Base-by-base conservation (phyloP, 2,888 invertebrate species). In the Branchipolynoe longqiensis region DNA sequence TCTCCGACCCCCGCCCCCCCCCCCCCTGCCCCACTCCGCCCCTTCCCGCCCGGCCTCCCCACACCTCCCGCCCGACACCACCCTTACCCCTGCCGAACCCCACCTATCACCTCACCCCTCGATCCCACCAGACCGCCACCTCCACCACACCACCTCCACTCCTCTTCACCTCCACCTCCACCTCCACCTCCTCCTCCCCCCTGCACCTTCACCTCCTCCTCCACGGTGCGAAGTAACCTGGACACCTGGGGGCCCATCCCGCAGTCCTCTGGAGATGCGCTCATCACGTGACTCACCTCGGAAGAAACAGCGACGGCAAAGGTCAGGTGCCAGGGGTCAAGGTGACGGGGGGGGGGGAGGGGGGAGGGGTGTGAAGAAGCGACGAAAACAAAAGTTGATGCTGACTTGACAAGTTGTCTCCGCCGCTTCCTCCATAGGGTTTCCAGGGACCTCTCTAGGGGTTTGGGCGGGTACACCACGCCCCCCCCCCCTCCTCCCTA, bases 311-410 rank as follows among this genome's bases (percentile, higher is more conserved):
- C 48, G 78, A n/a, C n/a, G 48, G 48, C 78, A 78, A 78, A 78
- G 78, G 78, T 78, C 78, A 78, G 31, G 48, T 41, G 78, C 8
- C 33, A 22, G n/a, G 18, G 69, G n/a, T n/a, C n/a, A n/a, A n/a
- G n/a, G n/a, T n/a, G n/a, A n/a, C n/a, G n/a, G n/a, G n/a, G n/a
- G n/a, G n/a, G n/a, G n/a, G n/a, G n/a, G n/a, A n/a, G n/a, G n/a
- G n/a, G n/a, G n/a, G n/a, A n/a, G n/a, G n/a, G n/a, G n/a, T n/a
- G n/a, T n/a, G n/a, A n/a, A n/a, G n/a, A n/a, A n/a, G n/a, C n/a
- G n/a, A n/a, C n/a, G 64, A 73, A 78, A 28, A 48, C 48, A 78
- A 78, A 78, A 78, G 78, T 78, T 78, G 41, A 28, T 28, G 48
- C 0, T 41, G 69, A 69, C 36, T 69, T 69, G 33, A 22, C 69